Base-by-base conservation (phyloP, 2,113 vertebrate species). In the Stigmatopora nigra region DNA sequence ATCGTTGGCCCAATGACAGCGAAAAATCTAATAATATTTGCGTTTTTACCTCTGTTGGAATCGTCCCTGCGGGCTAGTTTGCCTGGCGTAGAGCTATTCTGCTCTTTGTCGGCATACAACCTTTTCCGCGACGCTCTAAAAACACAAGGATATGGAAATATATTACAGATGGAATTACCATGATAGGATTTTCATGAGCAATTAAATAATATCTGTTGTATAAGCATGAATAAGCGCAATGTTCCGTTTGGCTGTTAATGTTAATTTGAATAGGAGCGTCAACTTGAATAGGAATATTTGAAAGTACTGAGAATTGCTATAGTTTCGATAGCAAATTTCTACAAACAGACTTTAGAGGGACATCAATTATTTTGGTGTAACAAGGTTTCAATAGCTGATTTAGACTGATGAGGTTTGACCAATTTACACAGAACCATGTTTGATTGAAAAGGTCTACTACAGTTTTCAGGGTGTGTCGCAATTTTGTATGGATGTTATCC, bases 41-140 rank as follows among this genome's bases (percentile, higher is more conserved):
- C 17, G 48, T n/a, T 2, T 9, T 49, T 88, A 98, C 96, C 94
- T 97, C 92, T 93, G 76, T 95, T 93, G 4, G 92, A 84, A 63
- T 95, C 93, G 0, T 95, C 94, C 47, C 80, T 91, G 60, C 92
- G 90, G 57, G 78, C 60, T 67, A 93, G 91, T 71, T 99, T 98
- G 62, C 86, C 79, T 2, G 91, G 83, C 3, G 90, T 70, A 0
- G 89, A 78, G n/a, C 89, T 88, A 38, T 83, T 91, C 59, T 85
- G 83, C 0, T 90, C 88, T 52, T 90, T 89, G 0, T 96, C 94
- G 0, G 86, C 3, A 52, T 93, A 95, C 0, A 91, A 72, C 1
- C 95, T 91, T 75, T 99, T 99, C 16, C 93, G 36, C 11, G 90
- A 86, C 72, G 85, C 85, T 88, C 94, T 95, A 48, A 9, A 38